A percentile compares a stretch with the other conserved stretches of the same genome.
Evolutionary conservation across 2,888 invertebrate genomes (phyloP).

Genomic region (Tachina lurida): DNA sequence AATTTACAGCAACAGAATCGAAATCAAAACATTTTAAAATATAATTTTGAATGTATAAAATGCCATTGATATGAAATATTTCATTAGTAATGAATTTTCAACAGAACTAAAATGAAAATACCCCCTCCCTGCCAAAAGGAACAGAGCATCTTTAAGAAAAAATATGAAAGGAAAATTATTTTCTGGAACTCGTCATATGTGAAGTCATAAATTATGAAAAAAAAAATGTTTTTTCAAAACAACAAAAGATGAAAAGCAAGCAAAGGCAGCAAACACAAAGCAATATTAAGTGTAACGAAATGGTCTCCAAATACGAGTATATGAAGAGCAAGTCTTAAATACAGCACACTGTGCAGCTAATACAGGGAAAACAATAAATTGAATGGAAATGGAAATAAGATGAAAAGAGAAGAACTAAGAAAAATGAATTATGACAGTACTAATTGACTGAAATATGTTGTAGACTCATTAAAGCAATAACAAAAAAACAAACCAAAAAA

Average conservation of each 20-base stretch:
- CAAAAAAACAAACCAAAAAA: background rate
- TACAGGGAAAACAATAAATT: constrained; percentile 12
- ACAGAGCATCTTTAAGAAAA: constrained; percentile 52
- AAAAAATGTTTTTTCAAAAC: constrained; percentile 39
- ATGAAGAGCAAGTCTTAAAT: constrained; percentile 1
- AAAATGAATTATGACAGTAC: constrained; percentile 82
- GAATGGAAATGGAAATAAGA: constrained; percentile 36
- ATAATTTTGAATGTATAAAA: constrained; percentile 3
- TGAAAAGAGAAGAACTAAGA: constrained; percentile 56
- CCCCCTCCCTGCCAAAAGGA: background rate
- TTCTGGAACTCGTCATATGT: constrained; percentile 82
- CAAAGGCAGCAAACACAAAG: constrained; percentile 35
- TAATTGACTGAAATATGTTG: constrained; percentile 82
- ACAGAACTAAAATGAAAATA: constrained; percentile 22
- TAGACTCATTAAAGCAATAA: constrained; percentile 64
- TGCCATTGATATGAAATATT: constrained; percentile 5
- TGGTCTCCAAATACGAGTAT: constrained; percentile 28
- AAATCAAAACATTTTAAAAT: constrained; percentile 3
- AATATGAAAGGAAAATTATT: constrained; percentile 76
- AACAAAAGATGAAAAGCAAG: constrained; percentile 36
- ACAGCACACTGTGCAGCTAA: constrained; percentile 31
- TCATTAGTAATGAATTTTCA: constrained; percentile 33
- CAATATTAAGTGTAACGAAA: constrained; percentile 64
- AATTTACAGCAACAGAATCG: background rate
- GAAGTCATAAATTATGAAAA: constrained; percentile 78